Base-by-base conservation (phyloP, 2,113 vertebrate species). In the Tenrec ecaudatus region DNA sequence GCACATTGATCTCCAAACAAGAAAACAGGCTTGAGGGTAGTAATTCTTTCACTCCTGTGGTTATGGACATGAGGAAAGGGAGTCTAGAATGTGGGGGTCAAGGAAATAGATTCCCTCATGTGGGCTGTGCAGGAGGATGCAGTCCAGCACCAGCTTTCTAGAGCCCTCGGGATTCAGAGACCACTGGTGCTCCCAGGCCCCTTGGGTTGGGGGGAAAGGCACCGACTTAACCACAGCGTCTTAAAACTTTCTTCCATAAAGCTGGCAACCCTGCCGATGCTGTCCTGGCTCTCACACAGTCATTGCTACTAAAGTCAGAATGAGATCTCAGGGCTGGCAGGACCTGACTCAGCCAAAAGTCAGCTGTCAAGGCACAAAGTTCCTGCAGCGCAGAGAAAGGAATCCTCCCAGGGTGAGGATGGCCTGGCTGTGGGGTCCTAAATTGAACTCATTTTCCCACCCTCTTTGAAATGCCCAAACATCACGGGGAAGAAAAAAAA, bases 1-100 rank as follows among this genome's bases (percentile, higher is more conserved):
- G 60, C 33, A 90, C 43, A 31, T 40, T 92, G 88, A 68, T 90
- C 60, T 96, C 58, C 43, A 82, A 73, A 92, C 11, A 77, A 62
- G 68, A 86, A 89, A 23, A 71, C 36, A 88, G 47, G 25, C 43
- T 58, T 43, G 75, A 86, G 19, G 83, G 64, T 33, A 80, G 36
- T 31, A 79, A 4, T 53, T 47, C 14, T 36, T 82, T 43, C 53
- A 86, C 33, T 82, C 66, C 25, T 85, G 9, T 82, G 53, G 58
- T 77, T 75, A 40, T 36, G 53, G 88, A 73, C 92, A 80, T 77
- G 40, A 91, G 64, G 43, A 66, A 93, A 81, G n/a, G 62, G 7
- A 80, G 33, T 89, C 33, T 82, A 69, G 79, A 88, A 84, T 53
- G 23, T 10, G 20, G 88, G 36, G 78, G n/a, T 27, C 81, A 86